These are phyloP conservation scores for Scaptodrosophila lebanonensis DNA, from an alignment of 1,140 invertebrate genomes.

Conservation along the genomic window DNA sequence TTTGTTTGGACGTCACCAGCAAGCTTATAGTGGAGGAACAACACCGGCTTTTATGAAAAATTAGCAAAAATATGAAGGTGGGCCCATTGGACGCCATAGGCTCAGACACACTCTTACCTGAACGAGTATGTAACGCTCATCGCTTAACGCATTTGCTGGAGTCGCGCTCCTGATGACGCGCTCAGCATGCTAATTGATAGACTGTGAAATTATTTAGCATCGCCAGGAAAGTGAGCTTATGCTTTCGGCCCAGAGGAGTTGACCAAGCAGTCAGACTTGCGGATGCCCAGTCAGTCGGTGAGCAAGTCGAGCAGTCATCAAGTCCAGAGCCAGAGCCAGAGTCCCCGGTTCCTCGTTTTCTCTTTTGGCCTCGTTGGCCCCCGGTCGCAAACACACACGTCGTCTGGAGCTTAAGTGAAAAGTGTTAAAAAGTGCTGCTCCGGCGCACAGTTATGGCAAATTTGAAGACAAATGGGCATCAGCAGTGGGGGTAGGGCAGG, in stretches of 20 bases:
- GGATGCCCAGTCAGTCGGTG: constrained; percentile 26
- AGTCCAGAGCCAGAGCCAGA: too few species aligned
- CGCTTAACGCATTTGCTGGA: constrained; percentile 39
- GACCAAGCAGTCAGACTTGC: constrained; percentile 11
- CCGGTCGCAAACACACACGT: too few species aligned
- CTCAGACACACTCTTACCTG: too few species aligned
- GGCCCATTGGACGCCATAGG: too few species aligned
- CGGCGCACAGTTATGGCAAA: constrained; percentile 36
- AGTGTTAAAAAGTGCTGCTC: constrained; percentile 70
- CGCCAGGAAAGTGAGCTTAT: constrained; percentile 37
- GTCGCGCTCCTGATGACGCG: constrained; percentile 35
- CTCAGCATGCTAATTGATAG: constrained; percentile 64
- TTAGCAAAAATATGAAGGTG: too few species aligned
- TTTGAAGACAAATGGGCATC: constrained; percentile 65
- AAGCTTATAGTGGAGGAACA: too few species aligned
- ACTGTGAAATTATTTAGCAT: constrained; percentile 70
- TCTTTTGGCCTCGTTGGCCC: too few species aligned
- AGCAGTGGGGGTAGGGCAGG: constrained; percentile 8
- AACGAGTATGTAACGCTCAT: too few species aligned
- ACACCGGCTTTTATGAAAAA: too few species aligned
- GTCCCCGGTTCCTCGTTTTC: background rate
- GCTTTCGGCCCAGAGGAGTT: constrained; percentile 14
- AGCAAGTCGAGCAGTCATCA: constrained; percentile 11
- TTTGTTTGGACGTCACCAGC: too few species aligned
- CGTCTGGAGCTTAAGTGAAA: constrained; percentile 72